A percentile compares a stretch with the other conserved stretches of the same genome.
These are phyloP conservation scores for Ranitomeya variabilis DNA, from an alignment of 2,113 vertebrate species.

Conservation along the genomic window DNA sequence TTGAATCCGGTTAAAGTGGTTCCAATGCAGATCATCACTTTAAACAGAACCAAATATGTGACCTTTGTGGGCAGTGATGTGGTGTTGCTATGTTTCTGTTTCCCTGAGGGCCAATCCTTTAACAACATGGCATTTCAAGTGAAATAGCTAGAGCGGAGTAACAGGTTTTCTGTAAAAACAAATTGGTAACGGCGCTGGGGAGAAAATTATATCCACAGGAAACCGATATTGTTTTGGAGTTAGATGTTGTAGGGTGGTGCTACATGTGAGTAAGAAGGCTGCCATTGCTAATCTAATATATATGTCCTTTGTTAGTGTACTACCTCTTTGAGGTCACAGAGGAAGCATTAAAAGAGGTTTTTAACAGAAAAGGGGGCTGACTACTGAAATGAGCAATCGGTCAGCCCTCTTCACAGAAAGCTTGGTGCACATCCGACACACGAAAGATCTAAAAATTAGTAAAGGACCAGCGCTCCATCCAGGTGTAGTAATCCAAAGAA, in stretches of 20 bases:
- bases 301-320: background rate
- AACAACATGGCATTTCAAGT: background rate
- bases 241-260: background rate
- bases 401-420: too few relatives aligned
- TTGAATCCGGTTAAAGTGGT: too few relatives aligned
- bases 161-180: slow-evolving; percentile 3
- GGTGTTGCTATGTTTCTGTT: background rate
- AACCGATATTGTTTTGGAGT: too few relatives aligned
- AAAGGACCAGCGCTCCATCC: too few relatives aligned
- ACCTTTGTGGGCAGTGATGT: background rate
- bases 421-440: too few relatives aligned
- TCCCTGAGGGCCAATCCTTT: background rate
- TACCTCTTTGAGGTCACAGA: background rate
- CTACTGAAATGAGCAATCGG: too few relatives aligned
- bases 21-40: too few relatives aligned
- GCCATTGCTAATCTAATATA: background rate
- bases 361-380: too few relatives aligned
- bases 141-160: background rate
- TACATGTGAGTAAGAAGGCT: background rate
- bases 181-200: background rate
- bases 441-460: too few relatives aligned
- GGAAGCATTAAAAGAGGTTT: background rate
- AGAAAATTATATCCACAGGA: background rate
- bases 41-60: background rate
- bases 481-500: too few relatives aligned